Percentiles rank a stretch among this genome's conserved stretches.
Conservation (phyloP, 2,888 invertebrate genomes). For the Helleia helle region DNA sequence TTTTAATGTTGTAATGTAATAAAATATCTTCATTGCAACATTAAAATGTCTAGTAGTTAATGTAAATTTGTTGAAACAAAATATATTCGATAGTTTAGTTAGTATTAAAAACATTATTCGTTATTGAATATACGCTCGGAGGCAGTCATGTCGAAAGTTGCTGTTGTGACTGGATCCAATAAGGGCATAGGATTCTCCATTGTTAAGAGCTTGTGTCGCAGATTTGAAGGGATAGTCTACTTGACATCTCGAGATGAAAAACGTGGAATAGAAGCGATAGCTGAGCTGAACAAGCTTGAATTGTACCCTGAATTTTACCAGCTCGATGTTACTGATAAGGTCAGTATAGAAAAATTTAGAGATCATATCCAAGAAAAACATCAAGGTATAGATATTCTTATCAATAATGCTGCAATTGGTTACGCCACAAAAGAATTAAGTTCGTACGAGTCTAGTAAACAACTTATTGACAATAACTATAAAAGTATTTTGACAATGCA, state of each 20-base stretch:
- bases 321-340: constrained; percentile 73
- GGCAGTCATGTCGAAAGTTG: constrained; percentile 28
- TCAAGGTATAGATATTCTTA: constrained; percentile 77
- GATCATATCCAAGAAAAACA: constrained; percentile 65
- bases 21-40: no score
- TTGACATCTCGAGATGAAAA: constrained; percentile 58
- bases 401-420: constrained; percentile 79
- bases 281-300: constrained; percentile 25
- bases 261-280: constrained; percentile 30
- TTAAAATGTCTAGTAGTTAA: no score
- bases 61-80: no score
- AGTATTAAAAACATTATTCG: no score
- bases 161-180: constrained; percentile 76
- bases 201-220: constrained; percentile 73
- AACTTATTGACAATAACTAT: constrained; percentile 79
- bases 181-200: constrained; percentile 79
- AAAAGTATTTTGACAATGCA: constrained; percentile 75
- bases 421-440: no score
- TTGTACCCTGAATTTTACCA: constrained; percentile 38
- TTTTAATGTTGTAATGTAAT: no score
- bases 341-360: constrained; percentile 65
- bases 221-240: constrained; percentile 70
- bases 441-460: constrained; percentile 58
- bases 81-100: no score
- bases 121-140: no score